Percentiles rank a stretch among this genome's conserved stretches.
Evolutionary conservation across 2,113 vertebrate genomes (phyloP).

Genomic region (Lota lota): DNA sequence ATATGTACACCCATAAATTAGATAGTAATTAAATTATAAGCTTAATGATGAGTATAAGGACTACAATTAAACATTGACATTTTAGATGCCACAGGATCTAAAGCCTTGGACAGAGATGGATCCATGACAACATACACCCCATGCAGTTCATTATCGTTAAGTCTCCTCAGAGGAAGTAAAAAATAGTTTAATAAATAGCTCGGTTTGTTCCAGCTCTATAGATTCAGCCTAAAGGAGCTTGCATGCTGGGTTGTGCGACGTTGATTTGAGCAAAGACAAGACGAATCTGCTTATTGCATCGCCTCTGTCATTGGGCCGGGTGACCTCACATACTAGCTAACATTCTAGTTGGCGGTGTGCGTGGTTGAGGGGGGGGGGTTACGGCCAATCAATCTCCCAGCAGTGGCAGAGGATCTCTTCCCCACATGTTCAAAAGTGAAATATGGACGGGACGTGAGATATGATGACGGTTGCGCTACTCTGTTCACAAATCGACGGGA

Average conservation of each 20-base stretch:
- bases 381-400: constrained; percentile 32
- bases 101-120: no score
- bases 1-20: no score
- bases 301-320: constrained; percentile 5
- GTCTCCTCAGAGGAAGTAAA: no score
- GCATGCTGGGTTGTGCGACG: neutral
- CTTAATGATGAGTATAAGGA: no score
- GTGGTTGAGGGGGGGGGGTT: neutral
- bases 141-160: no score
- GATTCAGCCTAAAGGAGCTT: neutral
- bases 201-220: no score
- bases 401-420: constrained; percentile 30
- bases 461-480: constrained; percentile 18
- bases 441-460: constrained; percentile 25
- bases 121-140: no score
- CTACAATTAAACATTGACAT: no score
- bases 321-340: constrained; percentile 18
- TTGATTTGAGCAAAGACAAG: no score
- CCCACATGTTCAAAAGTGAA: constrained; percentile 33
- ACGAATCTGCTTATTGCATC: constrained; percentile 34
- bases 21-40: no score
- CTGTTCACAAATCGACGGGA: constrained; percentile 31
- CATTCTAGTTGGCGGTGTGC: neutral
- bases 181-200: no score
- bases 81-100: no score